Evolutionary conservation across 2,113 vertebrate genomes (phyloP).

Genomic region (Motacilla tschutschensis): DNA sequence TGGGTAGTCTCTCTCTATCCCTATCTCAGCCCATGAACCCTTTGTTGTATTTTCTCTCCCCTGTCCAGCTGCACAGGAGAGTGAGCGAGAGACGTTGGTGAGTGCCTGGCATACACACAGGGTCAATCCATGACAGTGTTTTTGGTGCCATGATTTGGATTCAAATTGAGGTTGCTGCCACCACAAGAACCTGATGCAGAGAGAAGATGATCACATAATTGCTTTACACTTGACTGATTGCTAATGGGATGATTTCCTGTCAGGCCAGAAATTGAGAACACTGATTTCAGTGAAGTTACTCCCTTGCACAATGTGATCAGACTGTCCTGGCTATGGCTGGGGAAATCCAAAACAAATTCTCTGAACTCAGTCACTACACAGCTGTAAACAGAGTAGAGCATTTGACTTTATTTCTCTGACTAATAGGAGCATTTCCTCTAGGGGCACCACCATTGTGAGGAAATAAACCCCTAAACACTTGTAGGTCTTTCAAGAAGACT

Average conservation of each 20-base stretch:
- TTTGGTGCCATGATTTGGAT: background rate
- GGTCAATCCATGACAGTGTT: background rate
- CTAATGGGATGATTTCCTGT: background rate
- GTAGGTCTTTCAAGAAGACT: background rate
- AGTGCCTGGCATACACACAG: background rate
- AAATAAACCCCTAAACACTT: slow-evolving; percentile 20
- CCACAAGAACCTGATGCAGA: background rate
- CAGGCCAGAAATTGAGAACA: background rate
- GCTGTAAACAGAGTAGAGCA: background rate
- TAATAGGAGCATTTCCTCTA: background rate
- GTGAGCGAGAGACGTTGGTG: background rate
- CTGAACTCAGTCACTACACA: background rate
- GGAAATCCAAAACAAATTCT: background rate
- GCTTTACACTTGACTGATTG: background rate
- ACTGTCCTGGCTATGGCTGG: background rate
- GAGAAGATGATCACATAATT: background rate
- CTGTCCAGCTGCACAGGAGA: background rate
- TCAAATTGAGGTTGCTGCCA: background rate
- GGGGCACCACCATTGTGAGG: background rate
- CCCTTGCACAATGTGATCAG: background rate
- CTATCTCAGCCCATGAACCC: background rate
- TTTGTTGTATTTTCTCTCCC: background rate
- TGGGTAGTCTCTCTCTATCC: background rate
- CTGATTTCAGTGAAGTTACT: background rate
- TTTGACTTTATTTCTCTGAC: background rate